Base-by-base conservation (phyloP, 1,140 invertebrate species). In the Leptinotarsa undecemlineata region DNA sequence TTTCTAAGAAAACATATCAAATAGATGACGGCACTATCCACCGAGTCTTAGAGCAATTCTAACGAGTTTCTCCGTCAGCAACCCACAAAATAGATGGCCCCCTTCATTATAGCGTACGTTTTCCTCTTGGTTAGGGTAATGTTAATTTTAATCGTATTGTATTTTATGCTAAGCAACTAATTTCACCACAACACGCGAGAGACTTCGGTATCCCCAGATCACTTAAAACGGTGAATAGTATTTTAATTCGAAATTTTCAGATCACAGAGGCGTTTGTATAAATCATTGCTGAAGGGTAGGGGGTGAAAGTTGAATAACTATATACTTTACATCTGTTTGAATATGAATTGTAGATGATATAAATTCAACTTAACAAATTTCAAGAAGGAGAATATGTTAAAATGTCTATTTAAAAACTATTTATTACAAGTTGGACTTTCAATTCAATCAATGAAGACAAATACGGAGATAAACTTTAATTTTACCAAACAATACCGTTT, bases 141-240 rank as follows among this genome's bases (percentile, higher is more conserved):
- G 68, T 70, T 73, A 72, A 74, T 70, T 75, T 80, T 79, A 80
- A 80, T 80, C 75, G 74, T 71, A 76, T 76, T 78, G 79, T 79
- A 79, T 77, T 80, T 80, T 79, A 80, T 79, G 78, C 78, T 77
- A 78, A 81, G 74, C 71, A 81, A 81, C 75, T 81, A 81, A 81
- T 79, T 79, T 77, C 78, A 74, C 73, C 72, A 72, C 48, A 69
- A 72, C 76, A 77, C 76, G 73, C 74, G 62, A 71, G 79, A 79
- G 78, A 78, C 73, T 69, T 64, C 21, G 74, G 48, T 71, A 68
- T 74, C 74, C 79, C 78, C 79, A 79, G 76, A 78, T 77, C 78
- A 77, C 78, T 80, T 80, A 79, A 77, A 80, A 74, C 77, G 77
- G 73, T 77, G 78, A 79, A 79, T 79, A 76, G 74, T 75, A 74